Conservation (phyloP, 30 jellyfish, hydroid and myxozoan species). For the Sanderia malayensis region DNA sequence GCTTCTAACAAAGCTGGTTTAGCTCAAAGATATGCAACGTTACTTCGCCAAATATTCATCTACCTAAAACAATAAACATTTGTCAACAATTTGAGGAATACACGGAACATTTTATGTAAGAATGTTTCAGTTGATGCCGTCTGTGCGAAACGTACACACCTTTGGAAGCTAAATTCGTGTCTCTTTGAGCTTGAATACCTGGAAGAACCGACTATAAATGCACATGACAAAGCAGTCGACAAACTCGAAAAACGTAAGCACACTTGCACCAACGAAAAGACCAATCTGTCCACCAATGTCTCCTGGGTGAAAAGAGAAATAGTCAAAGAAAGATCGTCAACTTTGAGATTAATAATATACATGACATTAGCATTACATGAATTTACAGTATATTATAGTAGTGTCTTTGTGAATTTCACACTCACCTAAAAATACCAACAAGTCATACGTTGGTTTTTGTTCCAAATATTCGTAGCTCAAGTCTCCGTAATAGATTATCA, state of each 20-base stretch:
- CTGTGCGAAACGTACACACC: background rate
- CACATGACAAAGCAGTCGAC: conserved; percentile 53
- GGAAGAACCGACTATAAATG: conserved; percentile 40
- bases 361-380: too few species aligned
- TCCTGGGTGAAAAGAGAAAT: conserved; percentile 2
- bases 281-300: conserved; percentile 66
- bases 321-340: background rate
- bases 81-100: too few species aligned
- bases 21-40: too few species aligned
- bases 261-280: conserved; percentile 53
- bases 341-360: too few species aligned
- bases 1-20: too few species aligned
- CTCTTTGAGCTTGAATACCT: conserved; percentile 46
- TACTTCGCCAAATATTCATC: too few species aligned
- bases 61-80: too few species aligned
- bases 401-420: too few species aligned
- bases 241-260: conserved; percentile 45
- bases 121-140: too few species aligned
- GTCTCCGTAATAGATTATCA: conserved; percentile 66
- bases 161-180: background rate
- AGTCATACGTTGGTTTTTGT: conserved; percentile 77
- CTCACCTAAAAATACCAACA: conserved; percentile 63
- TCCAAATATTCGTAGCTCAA: conserved; percentile 66
- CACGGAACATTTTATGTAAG: too few species aligned
- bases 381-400: too few species aligned